These are phyloP conservation scores for Pangasius larnaudii DNA, from an alignment of 2,797 vertebrate genomes.

Conservation along the genomic window DNA sequence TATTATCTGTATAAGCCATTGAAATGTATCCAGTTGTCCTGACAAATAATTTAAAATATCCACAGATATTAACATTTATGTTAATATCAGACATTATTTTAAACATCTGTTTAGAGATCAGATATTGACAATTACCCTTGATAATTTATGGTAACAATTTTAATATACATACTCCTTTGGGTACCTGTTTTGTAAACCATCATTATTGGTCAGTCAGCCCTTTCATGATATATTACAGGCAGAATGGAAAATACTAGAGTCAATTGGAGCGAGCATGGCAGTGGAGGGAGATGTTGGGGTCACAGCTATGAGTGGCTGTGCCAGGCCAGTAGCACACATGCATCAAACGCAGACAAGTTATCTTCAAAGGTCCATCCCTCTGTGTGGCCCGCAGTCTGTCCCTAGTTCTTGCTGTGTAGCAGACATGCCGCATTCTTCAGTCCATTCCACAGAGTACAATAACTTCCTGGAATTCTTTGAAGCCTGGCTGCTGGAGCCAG, in stretches of 20 bases:
- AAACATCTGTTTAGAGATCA: neutral
- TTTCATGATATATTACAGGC: neutral
- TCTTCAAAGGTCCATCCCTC: constrained; percentile 84
- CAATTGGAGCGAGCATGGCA: neutral
- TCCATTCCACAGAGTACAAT: constrained; percentile 96
- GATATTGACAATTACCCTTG: neutral
- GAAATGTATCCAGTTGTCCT: neutral
- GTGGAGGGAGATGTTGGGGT: neutral
- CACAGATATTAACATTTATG: neutral
- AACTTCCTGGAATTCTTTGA: constrained; percentile 99
- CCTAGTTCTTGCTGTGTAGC: constrained; percentile 71
- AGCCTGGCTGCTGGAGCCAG: constrained; percentile 90
- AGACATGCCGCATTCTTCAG: constrained; percentile 90
- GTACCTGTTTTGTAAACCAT: neutral
- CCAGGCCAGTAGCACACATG: constrained; percentile 55
- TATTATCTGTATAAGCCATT: neutral
- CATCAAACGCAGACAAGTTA: constrained; percentile 75
- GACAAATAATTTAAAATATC: neutral
- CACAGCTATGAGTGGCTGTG: constrained; percentile 38
- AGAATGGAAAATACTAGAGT: neutral
- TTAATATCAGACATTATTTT: neutral
- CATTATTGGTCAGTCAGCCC: neutral
- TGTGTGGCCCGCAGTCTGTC: constrained; percentile 68
- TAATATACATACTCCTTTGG: neutral
- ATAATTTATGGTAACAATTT: neutral